A percentile compares a stretch with the other conserved stretches of the same genome.
Evolutionary conservation across 2,888 invertebrate genomes (phyloP).

Genomic region (Eristalis tenax): DNA sequence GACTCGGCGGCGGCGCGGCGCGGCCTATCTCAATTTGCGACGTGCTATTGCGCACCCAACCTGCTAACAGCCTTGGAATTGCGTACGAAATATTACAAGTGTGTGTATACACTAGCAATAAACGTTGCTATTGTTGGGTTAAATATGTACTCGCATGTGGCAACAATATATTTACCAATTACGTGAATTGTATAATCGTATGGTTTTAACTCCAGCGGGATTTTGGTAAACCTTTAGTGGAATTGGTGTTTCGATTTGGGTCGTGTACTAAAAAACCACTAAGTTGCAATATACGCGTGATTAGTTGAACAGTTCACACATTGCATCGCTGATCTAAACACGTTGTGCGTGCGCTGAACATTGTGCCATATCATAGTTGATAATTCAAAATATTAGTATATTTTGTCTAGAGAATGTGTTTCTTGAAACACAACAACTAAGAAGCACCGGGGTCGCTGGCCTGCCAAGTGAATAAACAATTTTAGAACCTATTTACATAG

Average conservation of each 20-base stretch:
- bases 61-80: conserved; percentile 64
- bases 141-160: conserved; percentile 59
- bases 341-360: not conserved
- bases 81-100: conserved; percentile 56
- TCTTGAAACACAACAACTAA: no score
- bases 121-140: conserved; percentile 65
- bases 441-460: no score
- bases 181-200: conserved; percentile 67
- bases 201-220: conserved; percentile 48
- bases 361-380: not conserved
- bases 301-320: not conserved
- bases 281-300: not conserved
- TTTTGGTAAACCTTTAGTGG: conserved; percentile 26
- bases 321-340: not conserved
- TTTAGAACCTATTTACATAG: no score
- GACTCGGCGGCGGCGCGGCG: not conserved
- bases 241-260: conserved; percentile 33
- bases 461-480: no score
- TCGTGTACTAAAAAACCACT: not conserved
- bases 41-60: conserved; percentile 66
- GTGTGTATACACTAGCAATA: conserved; percentile 56
- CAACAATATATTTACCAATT: conserved; percentile 69
- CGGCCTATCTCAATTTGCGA: conserved; percentile 51
- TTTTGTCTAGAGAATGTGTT: no score
- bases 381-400: no score